Base-by-base conservation (phyloP, 2,113 vertebrate genomes). In the Synchiropus splendidus region DNA sequence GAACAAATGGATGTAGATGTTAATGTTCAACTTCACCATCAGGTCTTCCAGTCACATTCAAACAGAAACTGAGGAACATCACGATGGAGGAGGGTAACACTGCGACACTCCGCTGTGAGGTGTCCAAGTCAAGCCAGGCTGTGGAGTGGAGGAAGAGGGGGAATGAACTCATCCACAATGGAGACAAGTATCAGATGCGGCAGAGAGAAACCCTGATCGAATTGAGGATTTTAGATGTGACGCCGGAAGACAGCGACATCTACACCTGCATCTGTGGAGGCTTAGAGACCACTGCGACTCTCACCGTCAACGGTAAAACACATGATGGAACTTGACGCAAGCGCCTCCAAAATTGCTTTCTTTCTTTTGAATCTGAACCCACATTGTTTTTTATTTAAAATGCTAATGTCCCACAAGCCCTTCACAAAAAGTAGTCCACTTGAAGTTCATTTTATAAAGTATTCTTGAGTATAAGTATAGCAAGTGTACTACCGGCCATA, bases 121-220 rank as follows among this genome's bases (percentile, higher is more conserved):
- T 94, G 53, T 90, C 89, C 12, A 89, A 79, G 59, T 12, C 79
- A 0, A 74, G 79, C 36, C 71, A 69, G 11, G 53, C 48, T 0
- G 87, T 90, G 5, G 85, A 88, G 61, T 96, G 92, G 90, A 86
- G 80, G 66, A 92, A 80, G 64, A 76, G 78, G 0, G 83, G 86
- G 1, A 17, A 75, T 11, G 51, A 80, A 16, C 70, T 83, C 6
- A 76, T 96, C 6, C 72, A 58, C 40, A 78, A 81, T 1, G 82
- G 86, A 10, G 74, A 73, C 37, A 91, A 86, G 48, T 86, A 85
- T 67, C 83, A 90, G 14, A 69, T 82, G 2, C 77, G 66, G 47
- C 87, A 78, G 64, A 75, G 56, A 61, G 89, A 87, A 18, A 15
- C 49, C 9, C 39, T 58, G 2, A 67, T 64, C 12, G 87, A 95